These are phyloP conservation scores for Epiperipatus broadwayi DNA, from an alignment of 2,888 invertebrate species.

Conservation along the genomic window DNA sequence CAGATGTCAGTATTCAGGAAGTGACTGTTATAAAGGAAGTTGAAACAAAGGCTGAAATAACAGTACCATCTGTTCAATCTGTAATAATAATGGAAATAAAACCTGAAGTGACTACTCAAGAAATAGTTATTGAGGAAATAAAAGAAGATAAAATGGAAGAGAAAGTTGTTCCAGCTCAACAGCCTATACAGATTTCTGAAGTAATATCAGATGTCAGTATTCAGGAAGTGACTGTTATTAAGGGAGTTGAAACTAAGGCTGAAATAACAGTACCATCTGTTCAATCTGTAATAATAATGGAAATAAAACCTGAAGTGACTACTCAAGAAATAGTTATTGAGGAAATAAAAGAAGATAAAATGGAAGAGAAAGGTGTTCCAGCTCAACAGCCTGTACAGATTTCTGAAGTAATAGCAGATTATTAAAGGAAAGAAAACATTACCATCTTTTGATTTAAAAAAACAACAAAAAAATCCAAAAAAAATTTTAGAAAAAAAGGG, in stretches of 20 bases:
- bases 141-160: constrained; percentile 12
- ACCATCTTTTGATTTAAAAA: too few species aligned
- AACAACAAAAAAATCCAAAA: too few species aligned
- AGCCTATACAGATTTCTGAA: constrained; percentile 8
- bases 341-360: too few species aligned
- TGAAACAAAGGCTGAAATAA: too few species aligned
- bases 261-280: constrained; percentile 13
- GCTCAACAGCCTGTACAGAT: too few species aligned
- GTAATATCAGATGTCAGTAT: constrained; percentile 6
- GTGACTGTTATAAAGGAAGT: too few species aligned
- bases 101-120: constrained; percentile 10
- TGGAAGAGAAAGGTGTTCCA: too few species aligned
- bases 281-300: constrained; percentile 14
- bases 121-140: constrained; percentile 12
- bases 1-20: too few species aligned
- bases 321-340: constrained; percentile 10
- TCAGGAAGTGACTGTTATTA: not conserved
- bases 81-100: constrained; percentile 8
- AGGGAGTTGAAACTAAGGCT: constrained; percentile 12
- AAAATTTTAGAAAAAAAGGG: too few species aligned
- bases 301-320: constrained; percentile 9
- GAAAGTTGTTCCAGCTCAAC: constrained; percentile 13
- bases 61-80: too few species aligned
- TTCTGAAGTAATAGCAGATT: too few species aligned
- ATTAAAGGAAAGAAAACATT: too few species aligned